Percentiles rank a stretch among this genome's conserved stretches.
phyloP scores from a whole-genome alignment of 2,797 vertebrate genomes.

The Lacerta agilis region DNA sequence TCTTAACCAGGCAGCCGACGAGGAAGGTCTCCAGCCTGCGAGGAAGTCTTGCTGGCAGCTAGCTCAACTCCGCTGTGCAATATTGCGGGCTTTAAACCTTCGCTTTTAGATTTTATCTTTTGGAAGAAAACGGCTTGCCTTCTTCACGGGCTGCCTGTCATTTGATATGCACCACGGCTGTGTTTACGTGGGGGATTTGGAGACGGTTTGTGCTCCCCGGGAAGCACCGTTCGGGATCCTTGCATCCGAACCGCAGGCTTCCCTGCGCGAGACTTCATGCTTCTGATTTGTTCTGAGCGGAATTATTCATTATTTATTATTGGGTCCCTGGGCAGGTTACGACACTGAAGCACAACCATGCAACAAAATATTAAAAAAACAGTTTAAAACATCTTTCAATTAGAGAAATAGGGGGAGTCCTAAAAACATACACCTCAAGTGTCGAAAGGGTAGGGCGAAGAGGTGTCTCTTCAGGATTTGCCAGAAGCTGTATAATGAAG shows the following conservation, averaged over 20 bases:
- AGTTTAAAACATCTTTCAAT: too few species aligned
- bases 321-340: too few species aligned
- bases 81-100: not conserved
- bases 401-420: too few species aligned
- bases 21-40: conserved; percentile 32
- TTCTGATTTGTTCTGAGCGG: too few species aligned
- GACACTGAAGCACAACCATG: too few species aligned
- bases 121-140: not conserved
- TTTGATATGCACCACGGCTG: not conserved
- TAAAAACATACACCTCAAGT: too few species aligned
- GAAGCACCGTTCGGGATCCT: not conserved
- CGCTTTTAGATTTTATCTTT: not conserved
- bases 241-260: not conserved
- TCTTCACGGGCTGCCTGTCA: not conserved
- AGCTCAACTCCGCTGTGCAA: not conserved
- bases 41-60: conserved; percentile 40
- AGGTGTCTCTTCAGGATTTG: too few species aligned
- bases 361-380: too few species aligned
- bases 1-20: conserved; percentile 46
- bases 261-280: too few species aligned
- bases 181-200: not conserved
- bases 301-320: too few species aligned
- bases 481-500: too few species aligned
- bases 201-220: not conserved
- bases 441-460: too few species aligned